Base-by-base conservation (phyloP, 2,888 invertebrate species). In the Xanthorhoe designata region DNA sequence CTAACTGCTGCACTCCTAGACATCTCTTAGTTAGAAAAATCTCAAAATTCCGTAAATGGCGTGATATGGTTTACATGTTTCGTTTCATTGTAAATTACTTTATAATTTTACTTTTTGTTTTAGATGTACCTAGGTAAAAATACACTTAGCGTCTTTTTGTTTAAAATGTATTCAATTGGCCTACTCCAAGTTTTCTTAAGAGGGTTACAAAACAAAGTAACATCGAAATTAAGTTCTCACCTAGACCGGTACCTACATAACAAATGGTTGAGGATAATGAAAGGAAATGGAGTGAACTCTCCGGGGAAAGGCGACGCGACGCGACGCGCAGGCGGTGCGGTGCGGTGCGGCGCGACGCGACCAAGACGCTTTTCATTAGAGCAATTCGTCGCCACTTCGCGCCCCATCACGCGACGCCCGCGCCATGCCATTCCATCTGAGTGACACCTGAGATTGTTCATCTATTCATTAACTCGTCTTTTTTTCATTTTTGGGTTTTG, bases 341-440 rank as follows among this genome's bases (percentile, higher is more conserved):
- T 7, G 32, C 32, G 32, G 8, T 8, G 52, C 56, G 54, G 50
- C 55, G 52, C 42, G 55, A 24, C 42, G 72, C 18, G 19, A 45
- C 62, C 77, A 74, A 83, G 85, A 80, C 69, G 88, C 85, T 86
- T 87, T 89, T 89, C 85, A 89, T 89, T 89, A 89, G 74, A 69
- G 79, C 87, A 89, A 88, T 89, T 71, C 72, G 71, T 72, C 77
- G 78, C 78, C 79, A 78, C 81, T 80, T 78, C 76, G 75, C 82
- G 78, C 78, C 47, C 4, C 17, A 17, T 47, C 47, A 65, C 72
- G 68, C 19, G 63, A 68, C 66, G n/a, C 49, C n/a, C n/a, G n/a
- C n/a, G n/a, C 45, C 29, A 29, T 53, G 8, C 45, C 19, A 13
- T 38, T 18, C 54, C 32, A 35, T 50, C 18, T 0, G 24, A 17